phyloP scores from a whole-genome alignment of 2,888 invertebrate species.

The Rotaria magnacalcarata region DNA sequence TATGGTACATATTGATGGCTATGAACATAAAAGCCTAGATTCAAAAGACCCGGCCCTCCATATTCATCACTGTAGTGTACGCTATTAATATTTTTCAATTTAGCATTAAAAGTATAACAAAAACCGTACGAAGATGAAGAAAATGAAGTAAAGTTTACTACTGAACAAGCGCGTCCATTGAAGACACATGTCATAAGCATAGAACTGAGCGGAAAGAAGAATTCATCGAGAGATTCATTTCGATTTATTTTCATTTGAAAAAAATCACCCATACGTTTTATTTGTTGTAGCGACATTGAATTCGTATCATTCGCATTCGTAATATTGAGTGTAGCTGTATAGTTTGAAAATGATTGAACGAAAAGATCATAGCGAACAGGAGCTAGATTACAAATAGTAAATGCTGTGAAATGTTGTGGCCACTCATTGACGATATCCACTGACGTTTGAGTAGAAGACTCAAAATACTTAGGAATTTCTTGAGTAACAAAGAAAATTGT shows the following conservation, averaged over 20 bases:
- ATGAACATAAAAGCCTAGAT: slow-evolving; percentile 3
- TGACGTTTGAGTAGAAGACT: slow-evolving; percentile 27
- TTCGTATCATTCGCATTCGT: background rate
- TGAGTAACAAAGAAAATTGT: slow-evolving; percentile 26
- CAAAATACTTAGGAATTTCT: slow-evolving; percentile 24
- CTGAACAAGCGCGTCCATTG: background rate
- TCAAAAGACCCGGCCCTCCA: background rate
- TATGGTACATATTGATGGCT: slow-evolving; percentile 27
- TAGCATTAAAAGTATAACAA: slow-evolving; percentile 1
- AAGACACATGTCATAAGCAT: background rate
- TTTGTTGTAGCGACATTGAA: background rate
- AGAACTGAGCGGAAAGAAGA: background rate
- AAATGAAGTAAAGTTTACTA: background rate
- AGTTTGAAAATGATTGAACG: background rate
- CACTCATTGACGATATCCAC: slow-evolving; percentile 34
- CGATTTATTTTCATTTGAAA: background rate
- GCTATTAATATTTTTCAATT: background rate
- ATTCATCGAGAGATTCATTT: background rate
- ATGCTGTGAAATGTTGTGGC: slow-evolving; percentile 37
- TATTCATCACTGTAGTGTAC: background rate
- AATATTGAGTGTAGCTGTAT: background rate
- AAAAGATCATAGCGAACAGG: slow-evolving; percentile 16
- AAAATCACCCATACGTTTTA: background rate
- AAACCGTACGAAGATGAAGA: background rate
- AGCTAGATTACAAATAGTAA: slow-evolving; percentile 36